phyloP scores from a whole-genome alignment of 2,888 invertebrate genomes.

The Harpalus rufipes region DNA sequence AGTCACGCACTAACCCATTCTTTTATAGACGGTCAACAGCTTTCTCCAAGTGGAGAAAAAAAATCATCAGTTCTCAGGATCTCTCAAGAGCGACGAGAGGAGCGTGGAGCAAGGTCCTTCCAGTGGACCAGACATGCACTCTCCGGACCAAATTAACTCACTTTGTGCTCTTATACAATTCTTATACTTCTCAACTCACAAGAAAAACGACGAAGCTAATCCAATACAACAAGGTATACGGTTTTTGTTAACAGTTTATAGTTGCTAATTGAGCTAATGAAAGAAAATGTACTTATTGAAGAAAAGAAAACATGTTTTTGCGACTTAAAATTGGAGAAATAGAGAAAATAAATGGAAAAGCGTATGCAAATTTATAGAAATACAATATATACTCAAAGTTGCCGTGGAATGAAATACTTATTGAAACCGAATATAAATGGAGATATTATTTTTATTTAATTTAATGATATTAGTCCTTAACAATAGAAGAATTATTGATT shows the following conservation, averaged over 20 bases:
- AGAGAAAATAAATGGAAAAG: background rate
- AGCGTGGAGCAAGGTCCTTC: slow-evolving; percentile 13
- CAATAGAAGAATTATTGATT: too few relatives aligned
- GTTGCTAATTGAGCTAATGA: slow-evolving; percentile 1
- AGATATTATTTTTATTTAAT: too few relatives aligned
- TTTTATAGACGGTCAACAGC: slow-evolving; percentile 50
- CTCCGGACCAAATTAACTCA: background rate
- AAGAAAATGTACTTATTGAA: background rate
- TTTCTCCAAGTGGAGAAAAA: slow-evolving; percentile 43
- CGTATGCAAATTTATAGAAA: background rate
- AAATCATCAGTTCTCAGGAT: slow-evolving; percentile 37
- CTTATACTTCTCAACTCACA: background rate
- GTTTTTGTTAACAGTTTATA: background rate
- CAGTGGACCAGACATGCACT: slow-evolving; percentile 23
- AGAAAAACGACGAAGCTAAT: background rate
- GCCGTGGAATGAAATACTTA: too few relatives aligned
- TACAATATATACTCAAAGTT: background rate
- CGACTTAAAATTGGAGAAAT: background rate
- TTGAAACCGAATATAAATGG: too few relatives aligned
- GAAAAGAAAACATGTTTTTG: background rate
- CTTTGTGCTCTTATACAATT: background rate
- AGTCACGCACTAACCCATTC: slow-evolving; percentile 50
- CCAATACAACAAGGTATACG: background rate
- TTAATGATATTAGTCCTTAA: too few relatives aligned
- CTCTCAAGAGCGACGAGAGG: slow-evolving; percentile 11